phyloP scores from a whole-genome alignment of 2,113 vertebrate species.

The Platysteira castanea region DNA sequence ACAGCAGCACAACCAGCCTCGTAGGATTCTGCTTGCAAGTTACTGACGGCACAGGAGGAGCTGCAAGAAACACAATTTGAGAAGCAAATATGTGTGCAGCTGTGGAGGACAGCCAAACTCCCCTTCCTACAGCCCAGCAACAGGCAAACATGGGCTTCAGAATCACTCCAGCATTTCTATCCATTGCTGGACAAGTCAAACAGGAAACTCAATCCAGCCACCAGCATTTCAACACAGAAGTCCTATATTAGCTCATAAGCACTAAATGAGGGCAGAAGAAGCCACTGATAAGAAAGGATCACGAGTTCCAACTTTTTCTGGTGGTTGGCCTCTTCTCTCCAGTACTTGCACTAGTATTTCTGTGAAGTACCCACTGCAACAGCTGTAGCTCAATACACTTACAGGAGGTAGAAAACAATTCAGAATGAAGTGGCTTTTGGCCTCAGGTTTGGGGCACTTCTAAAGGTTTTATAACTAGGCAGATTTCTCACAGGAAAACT shows the following conservation, averaged over 20 bases:
- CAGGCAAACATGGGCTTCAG: neutral
- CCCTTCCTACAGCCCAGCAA: neutral
- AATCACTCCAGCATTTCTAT: neutral
- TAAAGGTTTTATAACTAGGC: neutral
- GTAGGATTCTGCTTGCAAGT: neutral
- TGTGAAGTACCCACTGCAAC: neutral
- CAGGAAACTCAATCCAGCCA: neutral
- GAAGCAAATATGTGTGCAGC: neutral
- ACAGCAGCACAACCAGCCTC: neutral
- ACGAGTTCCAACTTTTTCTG: neutral
- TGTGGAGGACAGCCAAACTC: neutral
- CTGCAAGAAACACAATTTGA: neutral
- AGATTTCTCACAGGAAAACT: constrained; percentile 18
- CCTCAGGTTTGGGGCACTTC: neutral
- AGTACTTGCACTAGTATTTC: neutral
- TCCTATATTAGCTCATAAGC: neutral
- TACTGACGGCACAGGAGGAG: neutral
- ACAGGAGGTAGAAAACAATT: neutral
- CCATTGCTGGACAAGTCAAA: neutral
- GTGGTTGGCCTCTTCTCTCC: neutral
- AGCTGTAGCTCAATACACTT: neutral
- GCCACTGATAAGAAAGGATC: neutral
- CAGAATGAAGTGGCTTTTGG: neutral
- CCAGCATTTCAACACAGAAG: neutral
- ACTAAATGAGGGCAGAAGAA: neutral